phyloP scores from a whole-genome alignment of 2,797 vertebrate species.

The Cyprinodon diabolis region DNA sequence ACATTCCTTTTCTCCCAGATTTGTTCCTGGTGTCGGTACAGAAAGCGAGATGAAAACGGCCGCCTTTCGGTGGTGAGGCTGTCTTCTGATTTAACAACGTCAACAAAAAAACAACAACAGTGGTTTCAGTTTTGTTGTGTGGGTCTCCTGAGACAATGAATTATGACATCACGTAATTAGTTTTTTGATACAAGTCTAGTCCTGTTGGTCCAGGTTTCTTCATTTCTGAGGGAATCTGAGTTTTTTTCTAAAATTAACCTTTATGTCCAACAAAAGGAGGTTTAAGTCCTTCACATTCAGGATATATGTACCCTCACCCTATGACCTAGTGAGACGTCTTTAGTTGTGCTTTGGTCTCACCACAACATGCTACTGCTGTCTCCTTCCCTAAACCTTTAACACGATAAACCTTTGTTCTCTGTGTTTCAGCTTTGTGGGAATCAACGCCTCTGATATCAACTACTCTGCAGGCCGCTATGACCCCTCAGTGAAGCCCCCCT shows the following conservation, averaged over 20 bases:
- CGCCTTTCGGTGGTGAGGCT: conserved; percentile 59
- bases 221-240: conserved; percentile 50
- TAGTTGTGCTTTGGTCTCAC: neutral
- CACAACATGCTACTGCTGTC: conserved; percentile 1
- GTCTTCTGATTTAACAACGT: conserved; percentile 39
- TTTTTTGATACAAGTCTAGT: conserved; percentile 72
- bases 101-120: conserved; percentile 25
- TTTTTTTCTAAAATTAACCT: conserved; percentile 67
- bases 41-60: conserved; percentile 70
- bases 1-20: conserved; percentile 65
- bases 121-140: conserved; percentile 61
- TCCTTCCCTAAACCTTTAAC: conserved; percentile 25
- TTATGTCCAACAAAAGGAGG: conserved; percentile 49
- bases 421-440: conserved; percentile 87
- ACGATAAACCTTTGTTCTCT: conserved; percentile 26
- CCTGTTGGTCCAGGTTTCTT: conserved; percentile 61
- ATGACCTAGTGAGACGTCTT: conserved; percentile 24
- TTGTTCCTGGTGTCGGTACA: conserved; percentile 66
- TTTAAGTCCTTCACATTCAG: conserved; percentile 51
- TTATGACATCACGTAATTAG: conserved; percentile 70
- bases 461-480: conserved; percentile 91
- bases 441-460: conserved; percentile 97
- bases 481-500: conserved; percentile 84
- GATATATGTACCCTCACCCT: conserved; percentile 28
- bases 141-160: conserved; percentile 74